Evolutionary conservation across 2,113 vertebrate species (phyloP).

Genomic region (Gila orcuttii): DNA sequence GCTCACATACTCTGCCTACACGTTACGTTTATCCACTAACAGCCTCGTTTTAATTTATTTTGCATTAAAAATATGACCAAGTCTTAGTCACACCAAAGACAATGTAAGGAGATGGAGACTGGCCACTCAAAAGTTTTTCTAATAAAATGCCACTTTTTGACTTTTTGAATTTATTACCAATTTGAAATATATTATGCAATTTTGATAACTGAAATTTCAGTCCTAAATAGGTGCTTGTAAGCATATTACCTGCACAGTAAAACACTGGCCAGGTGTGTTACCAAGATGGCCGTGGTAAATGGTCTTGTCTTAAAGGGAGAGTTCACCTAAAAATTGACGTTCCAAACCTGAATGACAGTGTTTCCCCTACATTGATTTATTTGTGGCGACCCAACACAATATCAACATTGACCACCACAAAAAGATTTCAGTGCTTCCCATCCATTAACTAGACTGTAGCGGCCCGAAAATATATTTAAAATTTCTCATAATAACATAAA

Average conservation of each 20-base stretch:
- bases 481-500: too few relatives aligned
- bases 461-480: too few relatives aligned
- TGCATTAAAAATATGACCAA: not conserved
- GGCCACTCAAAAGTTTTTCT: not conserved
- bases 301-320: too few relatives aligned
- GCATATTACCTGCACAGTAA: not conserved
- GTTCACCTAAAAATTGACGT: too few relatives aligned
- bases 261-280: not conserved
- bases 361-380: too few relatives aligned
- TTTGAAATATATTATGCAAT: not conserved
- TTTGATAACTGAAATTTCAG: not conserved
- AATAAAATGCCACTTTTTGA: not conserved
- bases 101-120: not conserved
- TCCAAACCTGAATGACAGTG: too few relatives aligned
- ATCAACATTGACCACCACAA: too few relatives aligned
- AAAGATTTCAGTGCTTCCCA: too few relatives aligned
- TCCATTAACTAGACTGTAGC: too few relatives aligned
- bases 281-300: not conserved
- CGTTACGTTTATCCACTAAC: not conserved
- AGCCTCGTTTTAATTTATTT: not conserved
- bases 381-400: too few relatives aligned
- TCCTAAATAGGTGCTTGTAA: not conserved
- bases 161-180: not conserved
- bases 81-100: too few relatives aligned
- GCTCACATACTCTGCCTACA: not conserved